A percentile compares a stretch with the other conserved stretches of the same genome.
Evolutionary conservation across 2,797 vertebrate genomes (phyloP).

Genomic region (Sebastes goodei): DNA sequence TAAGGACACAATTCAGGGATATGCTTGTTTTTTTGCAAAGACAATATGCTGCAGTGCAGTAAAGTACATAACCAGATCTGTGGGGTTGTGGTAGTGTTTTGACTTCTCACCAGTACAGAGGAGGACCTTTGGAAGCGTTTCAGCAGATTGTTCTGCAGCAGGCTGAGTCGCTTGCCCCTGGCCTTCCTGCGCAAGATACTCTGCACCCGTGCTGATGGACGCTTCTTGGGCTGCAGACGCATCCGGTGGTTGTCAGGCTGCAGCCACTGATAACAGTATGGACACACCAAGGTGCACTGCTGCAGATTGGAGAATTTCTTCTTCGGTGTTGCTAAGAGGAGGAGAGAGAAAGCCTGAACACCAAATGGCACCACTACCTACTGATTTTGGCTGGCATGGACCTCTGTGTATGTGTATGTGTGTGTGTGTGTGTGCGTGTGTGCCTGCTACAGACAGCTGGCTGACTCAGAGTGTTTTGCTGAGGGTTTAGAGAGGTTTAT

Average conservation of each 20-base stretch:
- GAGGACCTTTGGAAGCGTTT: conserved; percentile 84
- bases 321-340: conserved; percentile 27
- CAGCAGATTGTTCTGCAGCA: conserved; percentile 85
- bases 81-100: conserved; percentile 4
- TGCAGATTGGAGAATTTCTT: conserved; percentile 35
- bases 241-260: conserved; percentile 83
- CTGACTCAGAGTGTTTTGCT: conserved; percentile 46
- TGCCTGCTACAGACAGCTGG: conserved; percentile 56
- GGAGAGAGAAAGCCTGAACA: conserved; percentile 1
- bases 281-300: conserved; percentile 76
- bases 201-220: conserved; percentile 80
- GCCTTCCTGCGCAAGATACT: conserved; percentile 83
- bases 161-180: conserved; percentile 82
- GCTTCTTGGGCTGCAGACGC: conserved; percentile 87
- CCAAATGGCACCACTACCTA: conserved; percentile 10
- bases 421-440: conserved; percentile 7
- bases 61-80: not conserved
- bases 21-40: conserved; percentile 4
- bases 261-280: conserved; percentile 89
- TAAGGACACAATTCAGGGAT: not conserved
- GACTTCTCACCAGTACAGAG: conserved; percentile 87
- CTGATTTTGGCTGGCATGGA: conserved; percentile 35
- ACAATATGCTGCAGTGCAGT: conserved; percentile 37
- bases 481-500: conserved; percentile 54
- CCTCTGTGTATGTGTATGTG: conserved; percentile 4